Conservation (phyloP, 1,140 invertebrate species). For the Lutraria rhynchaena region DNA sequence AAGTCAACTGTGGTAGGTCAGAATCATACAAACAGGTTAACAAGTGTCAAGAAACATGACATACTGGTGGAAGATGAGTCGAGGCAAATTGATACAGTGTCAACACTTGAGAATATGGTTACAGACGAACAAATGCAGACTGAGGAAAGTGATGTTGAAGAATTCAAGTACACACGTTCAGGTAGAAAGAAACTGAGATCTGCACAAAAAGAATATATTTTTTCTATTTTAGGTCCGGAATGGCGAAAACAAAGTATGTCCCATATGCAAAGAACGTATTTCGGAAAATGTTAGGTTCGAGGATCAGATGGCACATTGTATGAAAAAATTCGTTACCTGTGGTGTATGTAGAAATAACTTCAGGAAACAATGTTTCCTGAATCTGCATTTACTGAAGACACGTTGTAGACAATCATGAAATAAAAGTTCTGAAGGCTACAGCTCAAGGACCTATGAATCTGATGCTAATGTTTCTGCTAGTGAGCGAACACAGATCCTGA, state of each 20-base stretch:
- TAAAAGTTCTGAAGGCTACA: not conserved
- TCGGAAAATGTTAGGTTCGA: not conserved
- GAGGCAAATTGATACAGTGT: not conserved
- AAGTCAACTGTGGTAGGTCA: conserved; percentile 25
- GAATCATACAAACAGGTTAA: not conserved
- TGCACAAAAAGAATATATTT: conserved; percentile 1
- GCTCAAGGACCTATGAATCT: not conserved
- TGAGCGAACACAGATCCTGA: not conserved
- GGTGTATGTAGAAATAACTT: not conserved
- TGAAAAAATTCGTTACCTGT: not conserved
- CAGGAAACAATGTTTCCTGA: conserved; percentile 3
- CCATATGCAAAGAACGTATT: not conserved
- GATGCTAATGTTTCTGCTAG: not conserved
- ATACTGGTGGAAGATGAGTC: not conserved
- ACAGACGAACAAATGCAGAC: not conserved
- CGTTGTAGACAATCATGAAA: not conserved
- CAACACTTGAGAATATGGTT: not conserved
- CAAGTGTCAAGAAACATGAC: not conserved
- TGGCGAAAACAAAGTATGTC: conserved; percentile 7
- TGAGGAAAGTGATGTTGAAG: not conserved
- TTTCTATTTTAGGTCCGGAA: conserved; percentile 15
- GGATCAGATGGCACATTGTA: not conserved
- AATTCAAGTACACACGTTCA: not conserved
- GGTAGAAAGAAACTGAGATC: conserved; percentile 15
- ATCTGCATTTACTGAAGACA: not conserved